Conservation (phyloP, 2,888 invertebrate genomes). For the Ommatoiulus sabulosus region DNA sequence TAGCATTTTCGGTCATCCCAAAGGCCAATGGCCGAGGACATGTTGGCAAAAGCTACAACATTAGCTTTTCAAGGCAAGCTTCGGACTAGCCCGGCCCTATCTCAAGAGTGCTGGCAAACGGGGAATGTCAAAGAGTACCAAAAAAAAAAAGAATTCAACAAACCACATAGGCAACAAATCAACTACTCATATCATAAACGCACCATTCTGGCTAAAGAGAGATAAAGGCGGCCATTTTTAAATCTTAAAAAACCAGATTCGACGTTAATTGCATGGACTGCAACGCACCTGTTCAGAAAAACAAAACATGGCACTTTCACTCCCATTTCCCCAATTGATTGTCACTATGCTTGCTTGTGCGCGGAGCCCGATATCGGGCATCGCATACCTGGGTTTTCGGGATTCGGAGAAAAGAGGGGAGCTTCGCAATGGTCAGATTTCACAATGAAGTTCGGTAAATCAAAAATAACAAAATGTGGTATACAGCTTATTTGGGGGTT, state of each 20-base stretch:
- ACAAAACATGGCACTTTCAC: conserved; percentile 10
- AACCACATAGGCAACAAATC: not conserved
- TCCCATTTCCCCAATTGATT: not conserved
- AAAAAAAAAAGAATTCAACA: not conserved
- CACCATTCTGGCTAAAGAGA: not conserved
- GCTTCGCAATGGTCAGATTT: conserved; percentile 13
- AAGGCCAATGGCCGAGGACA: not conserved
- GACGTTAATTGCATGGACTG: not conserved
- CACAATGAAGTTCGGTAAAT: not conserved
- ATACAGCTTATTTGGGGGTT: not conserved
- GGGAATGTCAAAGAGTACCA: not conserved
- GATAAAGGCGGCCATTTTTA: not conserved
- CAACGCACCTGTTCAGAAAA: conserved; percentile 29
- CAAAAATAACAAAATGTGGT: not conserved
- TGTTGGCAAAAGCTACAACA: no score
- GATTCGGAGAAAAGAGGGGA: not conserved
- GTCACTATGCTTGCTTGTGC: conserved; percentile 55
- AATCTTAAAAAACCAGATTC: not conserved
- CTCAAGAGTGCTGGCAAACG: not conserved
- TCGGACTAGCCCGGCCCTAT: not conserved
- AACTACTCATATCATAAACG: not conserved
- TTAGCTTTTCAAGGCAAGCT: no score
- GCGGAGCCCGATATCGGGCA: not conserved
- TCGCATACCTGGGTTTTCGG: not conserved
- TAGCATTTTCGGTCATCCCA: not conserved